phyloP scores from a whole-genome alignment of 2,888 invertebrate genomes.

The Tetragonisca angustula region DNA sequence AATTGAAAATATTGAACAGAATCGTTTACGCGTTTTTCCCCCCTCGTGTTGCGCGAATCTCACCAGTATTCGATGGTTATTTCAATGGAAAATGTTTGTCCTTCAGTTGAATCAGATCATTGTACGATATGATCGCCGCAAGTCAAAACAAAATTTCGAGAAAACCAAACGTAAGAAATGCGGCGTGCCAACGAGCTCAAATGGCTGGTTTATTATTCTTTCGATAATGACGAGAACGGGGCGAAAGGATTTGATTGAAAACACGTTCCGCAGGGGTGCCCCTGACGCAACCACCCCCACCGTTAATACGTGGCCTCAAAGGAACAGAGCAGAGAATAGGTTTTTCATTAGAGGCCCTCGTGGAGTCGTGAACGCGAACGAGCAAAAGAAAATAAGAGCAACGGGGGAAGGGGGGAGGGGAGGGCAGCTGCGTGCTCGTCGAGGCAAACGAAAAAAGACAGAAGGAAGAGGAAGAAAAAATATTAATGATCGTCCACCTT shows the following conservation, averaged over 20 bases:
- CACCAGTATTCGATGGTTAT: no score
- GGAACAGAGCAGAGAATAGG: slow-evolving; percentile 38
- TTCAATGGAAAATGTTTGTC: no score
- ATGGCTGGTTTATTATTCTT: slow-evolving; percentile 21
- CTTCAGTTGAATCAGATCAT: no score
- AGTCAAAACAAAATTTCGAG: not conserved
- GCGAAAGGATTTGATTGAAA: slow-evolving; percentile 47
- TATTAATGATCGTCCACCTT: slow-evolving; percentile 65
- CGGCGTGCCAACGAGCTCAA: not conserved
- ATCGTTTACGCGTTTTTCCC: not conserved
- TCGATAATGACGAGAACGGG: slow-evolving; percentile 29
- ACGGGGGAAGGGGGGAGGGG: no score
- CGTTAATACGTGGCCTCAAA: slow-evolving; percentile 37
- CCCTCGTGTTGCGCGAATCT: no score
- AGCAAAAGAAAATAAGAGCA: slow-evolving; percentile 54
- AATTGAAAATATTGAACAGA: not conserved
- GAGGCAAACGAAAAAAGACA: slow-evolving; percentile 61
- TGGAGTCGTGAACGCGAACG: slow-evolving; percentile 36
- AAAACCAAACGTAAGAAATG: no score
- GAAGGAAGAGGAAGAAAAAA: slow-evolving; percentile 27
- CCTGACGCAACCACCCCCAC: slow-evolving; percentile 28
- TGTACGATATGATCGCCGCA: not conserved
- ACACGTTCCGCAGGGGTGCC: slow-evolving; percentile 49
- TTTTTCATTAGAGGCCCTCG: slow-evolving; percentile 47
- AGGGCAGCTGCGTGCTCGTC: slow-evolving; percentile 70